phyloP scores from a whole-genome alignment of 2,888 invertebrate genomes.

The Panopea generosa region DNA sequence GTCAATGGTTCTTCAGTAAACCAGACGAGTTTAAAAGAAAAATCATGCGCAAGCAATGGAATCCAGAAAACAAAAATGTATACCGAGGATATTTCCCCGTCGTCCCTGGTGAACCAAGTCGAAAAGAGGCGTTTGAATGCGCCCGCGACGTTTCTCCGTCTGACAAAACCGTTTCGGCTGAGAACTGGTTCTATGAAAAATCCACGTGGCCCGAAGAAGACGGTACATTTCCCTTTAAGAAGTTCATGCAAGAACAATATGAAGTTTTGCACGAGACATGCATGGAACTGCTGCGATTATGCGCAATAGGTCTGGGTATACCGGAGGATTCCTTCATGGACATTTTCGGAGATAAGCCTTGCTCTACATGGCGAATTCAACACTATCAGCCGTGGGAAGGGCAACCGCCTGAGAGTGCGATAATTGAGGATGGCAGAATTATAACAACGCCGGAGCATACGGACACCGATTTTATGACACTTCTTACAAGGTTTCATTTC shows the following conservation, averaged over 20 bases:
- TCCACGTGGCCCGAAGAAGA: slow-evolving; percentile 67
- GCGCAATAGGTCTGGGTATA: slow-evolving; percentile 65
- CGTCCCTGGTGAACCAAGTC: slow-evolving; percentile 64
- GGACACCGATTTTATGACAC: slow-evolving; percentile 69
- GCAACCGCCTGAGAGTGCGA: slow-evolving; percentile 49
- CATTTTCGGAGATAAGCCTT: slow-evolving; percentile 64
- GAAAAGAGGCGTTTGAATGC: slow-evolving; percentile 74
- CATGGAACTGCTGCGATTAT: slow-evolving; percentile 66
- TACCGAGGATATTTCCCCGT: slow-evolving; percentile 75
- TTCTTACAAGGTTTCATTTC: slow-evolving; percentile 62
- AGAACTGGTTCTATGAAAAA: slow-evolving; percentile 66
- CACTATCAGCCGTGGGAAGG: slow-evolving; percentile 70
- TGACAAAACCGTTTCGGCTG: slow-evolving; percentile 48
- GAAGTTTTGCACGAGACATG: slow-evolving; percentile 63
- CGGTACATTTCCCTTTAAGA: slow-evolving; percentile 61
- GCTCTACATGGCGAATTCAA: slow-evolving; percentile 69
- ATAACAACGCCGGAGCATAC: slow-evolving; percentile 68
- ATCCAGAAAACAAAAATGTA: slow-evolving; percentile 66
- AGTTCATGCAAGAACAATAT: slow-evolving; percentile 57
- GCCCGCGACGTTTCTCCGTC: slow-evolving; percentile 54
- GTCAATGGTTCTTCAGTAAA: slow-evolving; percentile 69
- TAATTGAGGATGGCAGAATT: slow-evolving; percentile 59
- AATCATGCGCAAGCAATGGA: slow-evolving; percentile 68
- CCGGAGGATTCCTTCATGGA: slow-evolving; percentile 65
- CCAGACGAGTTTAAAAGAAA: slow-evolving; percentile 57